Percentiles rank a stretch among this genome's conserved stretches.
phyloP scores from a whole-genome alignment of 2,797 vertebrate genomes.

The Muscicapa comitata region DNA sequence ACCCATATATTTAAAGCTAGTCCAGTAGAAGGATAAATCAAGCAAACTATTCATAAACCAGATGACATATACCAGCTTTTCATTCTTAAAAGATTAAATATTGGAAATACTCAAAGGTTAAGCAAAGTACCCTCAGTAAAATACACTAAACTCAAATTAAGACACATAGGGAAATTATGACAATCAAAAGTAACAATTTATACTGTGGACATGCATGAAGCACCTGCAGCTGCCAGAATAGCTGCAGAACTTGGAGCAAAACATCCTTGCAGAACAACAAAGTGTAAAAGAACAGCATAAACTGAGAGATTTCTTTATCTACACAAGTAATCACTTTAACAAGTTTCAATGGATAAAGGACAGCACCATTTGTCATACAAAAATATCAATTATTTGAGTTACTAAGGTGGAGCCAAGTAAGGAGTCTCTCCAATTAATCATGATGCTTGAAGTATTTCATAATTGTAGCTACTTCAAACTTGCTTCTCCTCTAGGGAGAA shows the following conservation, averaged over 20 bases:
- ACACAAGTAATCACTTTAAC: not conserved
- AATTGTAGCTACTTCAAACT: not conserved
- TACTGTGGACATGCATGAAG: not conserved
- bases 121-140: not conserved
- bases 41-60: not conserved
- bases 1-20: not conserved
- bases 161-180: not conserved
- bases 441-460: not conserved
- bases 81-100: not conserved
- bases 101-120: not conserved
- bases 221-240: fast-evolving
- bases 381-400: not conserved
- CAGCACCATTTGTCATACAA: not conserved
- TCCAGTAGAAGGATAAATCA: not conserved
- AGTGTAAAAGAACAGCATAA: not conserved
- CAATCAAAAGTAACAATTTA: not conserved
- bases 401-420: not conserved
- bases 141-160: not conserved
- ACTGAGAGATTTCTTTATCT: not conserved
- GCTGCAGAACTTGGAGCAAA: not conserved
- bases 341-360: not conserved
- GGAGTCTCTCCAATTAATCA: not conserved
- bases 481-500: not conserved
- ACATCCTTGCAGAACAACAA: not conserved
- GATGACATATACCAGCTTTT: not conserved